Conservation (phyloP, 2,797 vertebrate species). For the Synaphobranchus kaupii region DNA sequence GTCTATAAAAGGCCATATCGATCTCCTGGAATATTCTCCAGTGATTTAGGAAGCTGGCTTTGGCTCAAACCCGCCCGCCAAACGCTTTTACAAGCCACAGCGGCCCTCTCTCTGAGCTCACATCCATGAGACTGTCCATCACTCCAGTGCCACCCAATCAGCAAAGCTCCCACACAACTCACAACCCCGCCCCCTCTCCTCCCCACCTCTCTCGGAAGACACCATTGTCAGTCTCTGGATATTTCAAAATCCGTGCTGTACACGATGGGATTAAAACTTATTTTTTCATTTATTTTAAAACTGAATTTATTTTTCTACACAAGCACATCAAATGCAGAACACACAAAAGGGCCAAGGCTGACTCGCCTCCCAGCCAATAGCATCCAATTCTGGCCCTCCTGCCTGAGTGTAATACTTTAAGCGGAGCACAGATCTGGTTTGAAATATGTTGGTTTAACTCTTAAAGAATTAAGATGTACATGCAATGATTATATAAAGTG, state of each 20-base stretch:
- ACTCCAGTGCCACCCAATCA: background rate
- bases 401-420: slow-evolving; percentile 31
- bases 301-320: slow-evolving; percentile 8
- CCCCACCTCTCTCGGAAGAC: background rate
- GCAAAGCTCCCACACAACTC: background rate
- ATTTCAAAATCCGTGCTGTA: slow-evolving; percentile 3
- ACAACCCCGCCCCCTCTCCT: background rate
- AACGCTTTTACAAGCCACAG: slow-evolving; percentile 28
- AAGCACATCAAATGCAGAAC: slow-evolving; percentile 14
- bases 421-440: slow-evolving; percentile 16
- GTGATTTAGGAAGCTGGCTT: slow-evolving; percentile 32
- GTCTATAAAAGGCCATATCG: slow-evolving; percentile 36
- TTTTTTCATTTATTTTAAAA: slow-evolving; percentile 6
- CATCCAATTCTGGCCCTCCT: slow-evolving; percentile 12
- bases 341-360: slow-evolving; percentile 2
- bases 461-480: slow-evolving; percentile 30
- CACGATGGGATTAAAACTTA: slow-evolving; percentile 12
- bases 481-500: slow-evolving; percentile 10
- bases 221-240: slow-evolving; percentile 1
- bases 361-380: slow-evolving; percentile 44
- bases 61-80: slow-evolving; percentile 22
- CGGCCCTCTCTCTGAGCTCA: slow-evolving; percentile 6
- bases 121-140: slow-evolving; percentile 10
- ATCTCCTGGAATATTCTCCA: slow-evolving; percentile 28
- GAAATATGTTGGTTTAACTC: slow-evolving; percentile 36